A percentile compares a stretch with the other conserved stretches of the same genome.
These are phyloP conservation scores for Eulemur mongoz DNA, from an alignment of 2,797 vertebrate genomes.

Conservation along the genomic window DNA sequence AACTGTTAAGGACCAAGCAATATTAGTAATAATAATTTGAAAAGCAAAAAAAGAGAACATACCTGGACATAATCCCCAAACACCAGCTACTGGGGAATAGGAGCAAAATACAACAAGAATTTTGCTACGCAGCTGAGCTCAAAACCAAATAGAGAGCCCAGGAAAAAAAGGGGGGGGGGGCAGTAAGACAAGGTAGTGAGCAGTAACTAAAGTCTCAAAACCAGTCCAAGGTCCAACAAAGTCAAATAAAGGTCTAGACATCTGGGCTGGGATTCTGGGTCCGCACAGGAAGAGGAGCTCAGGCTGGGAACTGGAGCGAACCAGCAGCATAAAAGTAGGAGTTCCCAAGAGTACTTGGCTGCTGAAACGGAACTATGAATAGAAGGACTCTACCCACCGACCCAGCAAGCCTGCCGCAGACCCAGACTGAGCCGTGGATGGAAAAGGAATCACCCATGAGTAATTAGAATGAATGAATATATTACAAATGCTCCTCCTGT, in stretches of 20 bases:
- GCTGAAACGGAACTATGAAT: neutral
- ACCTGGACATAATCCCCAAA: neutral
- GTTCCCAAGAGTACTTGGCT: neutral
- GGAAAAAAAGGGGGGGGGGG: neutral
- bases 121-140: neutral
- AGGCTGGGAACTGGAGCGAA: neutral
- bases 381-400: neutral
- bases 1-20: neutral
- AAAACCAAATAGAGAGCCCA: neutral
- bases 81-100: neutral
- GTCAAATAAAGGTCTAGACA: neutral
- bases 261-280: neutral
- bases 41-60: neutral
- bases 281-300: neutral
- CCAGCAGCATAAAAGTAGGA: neutral
- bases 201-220: neutral
- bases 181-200: neutral
- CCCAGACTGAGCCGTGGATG: neutral
- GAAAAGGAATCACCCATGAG: neutral
- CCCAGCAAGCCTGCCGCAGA: neutral
- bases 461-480: neutral
- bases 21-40: neutral
- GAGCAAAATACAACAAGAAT: neutral
- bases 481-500: neutral
- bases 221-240: neutral